Evolutionary conservation across 1,140 invertebrate genomes (phyloP).

Genomic region (Drosophila nannoptera): DNA sequence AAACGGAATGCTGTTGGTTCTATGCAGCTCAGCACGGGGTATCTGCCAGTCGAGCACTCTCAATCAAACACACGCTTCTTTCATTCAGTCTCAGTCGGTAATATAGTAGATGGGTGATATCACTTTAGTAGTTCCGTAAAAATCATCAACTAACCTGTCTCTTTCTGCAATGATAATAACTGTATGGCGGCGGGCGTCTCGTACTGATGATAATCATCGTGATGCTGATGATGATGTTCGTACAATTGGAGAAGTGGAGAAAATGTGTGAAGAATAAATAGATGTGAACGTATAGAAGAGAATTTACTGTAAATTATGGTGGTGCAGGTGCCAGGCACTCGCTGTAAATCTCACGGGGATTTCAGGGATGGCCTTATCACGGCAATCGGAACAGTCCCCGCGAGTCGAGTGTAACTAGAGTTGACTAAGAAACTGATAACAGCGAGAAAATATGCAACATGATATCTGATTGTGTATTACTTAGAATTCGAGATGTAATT

Average conservation of each 20-base stretch:
- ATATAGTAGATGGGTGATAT: no score
- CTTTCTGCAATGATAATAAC: no score
- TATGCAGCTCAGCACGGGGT: no score
- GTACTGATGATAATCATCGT: no score
- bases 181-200: background rate
- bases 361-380: conserved; percentile 16
- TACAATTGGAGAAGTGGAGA: conserved; percentile 28
- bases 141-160: no score
- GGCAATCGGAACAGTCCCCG: background rate
- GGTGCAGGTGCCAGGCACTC: background rate
- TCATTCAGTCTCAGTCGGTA: no score
- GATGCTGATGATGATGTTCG: no score
- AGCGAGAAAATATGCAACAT: background rate
- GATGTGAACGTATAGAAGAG: background rate
- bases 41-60: no score
- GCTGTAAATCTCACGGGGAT: conserved; percentile 63
- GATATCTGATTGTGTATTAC: background rate
- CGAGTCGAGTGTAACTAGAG: background rate
- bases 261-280: conserved; percentile 73
- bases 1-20: no score
- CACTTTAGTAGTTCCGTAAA: no score
- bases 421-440: conserved; percentile 2
- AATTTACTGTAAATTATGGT: conserved; percentile 52
- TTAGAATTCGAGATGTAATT: no score
- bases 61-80: no score